phyloP scores from a whole-genome alignment of 1,140 invertebrate species.

The Drosophila nasuta region DNA sequence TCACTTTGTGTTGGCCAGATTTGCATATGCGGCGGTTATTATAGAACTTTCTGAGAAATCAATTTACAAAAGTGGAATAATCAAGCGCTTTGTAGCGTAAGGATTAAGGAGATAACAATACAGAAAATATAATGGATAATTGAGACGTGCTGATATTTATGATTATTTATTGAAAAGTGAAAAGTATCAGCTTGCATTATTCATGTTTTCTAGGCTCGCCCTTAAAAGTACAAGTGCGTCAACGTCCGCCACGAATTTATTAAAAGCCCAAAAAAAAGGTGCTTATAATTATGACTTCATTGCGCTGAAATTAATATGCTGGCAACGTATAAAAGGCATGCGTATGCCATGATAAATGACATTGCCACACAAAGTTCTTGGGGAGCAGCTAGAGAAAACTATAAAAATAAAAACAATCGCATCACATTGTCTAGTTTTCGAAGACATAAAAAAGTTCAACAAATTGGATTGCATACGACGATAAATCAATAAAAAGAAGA shows the following conservation, averaged over 20 bases:
- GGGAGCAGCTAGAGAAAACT: slow-evolving; percentile 4
- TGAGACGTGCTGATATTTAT: slow-evolving; percentile 26
- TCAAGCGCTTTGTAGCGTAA: background rate
- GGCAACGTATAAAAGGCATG: slow-evolving; percentile 45
- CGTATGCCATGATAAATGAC: slow-evolving; percentile 40
- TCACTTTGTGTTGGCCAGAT: slow-evolving; percentile 38
- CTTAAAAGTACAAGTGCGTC: slow-evolving; percentile 53
- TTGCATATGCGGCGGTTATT: background rate
- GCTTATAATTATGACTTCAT: slow-evolving; percentile 56
- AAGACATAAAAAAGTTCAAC: slow-evolving; percentile 1
- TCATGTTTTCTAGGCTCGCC: slow-evolving; percentile 47
- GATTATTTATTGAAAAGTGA: slow-evolving; percentile 58
- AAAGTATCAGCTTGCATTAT: slow-evolving; percentile 65
- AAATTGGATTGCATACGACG: slow-evolving; percentile 21
- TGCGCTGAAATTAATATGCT: slow-evolving; percentile 68
- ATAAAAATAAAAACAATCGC: slow-evolving; percentile 24
- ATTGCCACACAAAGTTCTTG: slow-evolving; percentile 20
- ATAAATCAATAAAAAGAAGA: slow-evolving; percentile 29
- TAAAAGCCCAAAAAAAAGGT: slow-evolving; percentile 66
- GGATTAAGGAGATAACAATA: slow-evolving; percentile 2
- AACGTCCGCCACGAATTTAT: slow-evolving; percentile 24
- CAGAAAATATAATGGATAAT: background rate
- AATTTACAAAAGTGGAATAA: slow-evolving; percentile 44
- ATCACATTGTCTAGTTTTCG: slow-evolving; percentile 7
- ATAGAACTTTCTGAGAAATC: slow-evolving; percentile 33